Evolutionary conservation across 2,113 vertebrate species (phyloP).

Genomic region (Drymodes brunneopygia): DNA sequence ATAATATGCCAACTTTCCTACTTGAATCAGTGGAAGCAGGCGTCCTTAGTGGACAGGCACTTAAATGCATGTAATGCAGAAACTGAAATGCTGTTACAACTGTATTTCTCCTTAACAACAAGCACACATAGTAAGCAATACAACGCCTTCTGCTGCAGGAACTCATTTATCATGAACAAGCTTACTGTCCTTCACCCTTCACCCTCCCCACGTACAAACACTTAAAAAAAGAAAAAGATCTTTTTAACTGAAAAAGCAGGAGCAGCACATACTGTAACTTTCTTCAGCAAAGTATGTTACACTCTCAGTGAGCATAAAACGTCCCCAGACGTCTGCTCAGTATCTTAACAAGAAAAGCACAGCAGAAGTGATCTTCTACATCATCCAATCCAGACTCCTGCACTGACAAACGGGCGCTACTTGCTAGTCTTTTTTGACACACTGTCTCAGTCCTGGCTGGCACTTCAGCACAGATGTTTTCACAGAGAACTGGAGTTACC

Average conservation of each 20-base stretch:
- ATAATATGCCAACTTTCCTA: constrained; percentile 56
- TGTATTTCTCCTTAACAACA: constrained; percentile 51
- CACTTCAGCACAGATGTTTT: background rate
- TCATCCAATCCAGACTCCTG: background rate
- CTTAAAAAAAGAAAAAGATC: background rate
- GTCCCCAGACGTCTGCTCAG: background rate
- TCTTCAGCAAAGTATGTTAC: background rate
- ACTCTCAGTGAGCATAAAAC: background rate
- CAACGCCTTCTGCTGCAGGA: constrained; percentile 8
- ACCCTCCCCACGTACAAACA: background rate
- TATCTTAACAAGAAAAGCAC: background rate
- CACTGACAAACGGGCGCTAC: background rate
- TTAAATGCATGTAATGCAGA: constrained; percentile 62
- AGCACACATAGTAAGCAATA: constrained; percentile 27
- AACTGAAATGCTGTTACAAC: constrained; percentile 60
- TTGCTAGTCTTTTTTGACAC: background rate
- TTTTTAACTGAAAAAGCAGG: background rate
- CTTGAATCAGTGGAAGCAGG: constrained; percentile 27
- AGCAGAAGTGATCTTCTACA: background rate
- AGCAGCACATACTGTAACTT: background rate
- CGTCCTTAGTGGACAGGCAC: constrained; percentile 32
- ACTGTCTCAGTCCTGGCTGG: background rate
- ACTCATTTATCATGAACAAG: constrained; percentile 56
- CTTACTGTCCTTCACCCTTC: constrained; percentile 33
- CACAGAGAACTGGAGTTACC: background rate